phyloP scores from a whole-genome alignment of 2,888 invertebrate species.

The Xylocampa areola region DNA sequence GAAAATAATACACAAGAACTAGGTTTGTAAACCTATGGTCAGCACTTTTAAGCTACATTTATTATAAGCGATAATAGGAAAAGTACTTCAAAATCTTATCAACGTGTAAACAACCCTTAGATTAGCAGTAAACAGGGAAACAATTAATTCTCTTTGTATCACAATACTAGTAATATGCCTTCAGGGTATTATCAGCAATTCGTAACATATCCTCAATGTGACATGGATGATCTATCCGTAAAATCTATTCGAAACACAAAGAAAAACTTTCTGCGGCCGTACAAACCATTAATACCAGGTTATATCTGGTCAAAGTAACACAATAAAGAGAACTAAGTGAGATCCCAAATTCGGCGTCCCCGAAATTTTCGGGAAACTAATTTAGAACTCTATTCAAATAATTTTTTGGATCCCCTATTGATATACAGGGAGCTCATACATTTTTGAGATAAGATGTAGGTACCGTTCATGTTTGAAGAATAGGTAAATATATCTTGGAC shows the following conservation, averaged over 20 bases:
- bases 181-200: slow-evolving; percentile 11
- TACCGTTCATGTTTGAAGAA: slow-evolving; percentile 37
- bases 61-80: no score
- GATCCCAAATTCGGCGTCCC: not conserved
- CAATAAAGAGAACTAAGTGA: not conserved
- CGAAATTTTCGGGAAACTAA: slow-evolving; percentile 9
- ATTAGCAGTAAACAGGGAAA: not conserved
- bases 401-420: slow-evolving; percentile 21
- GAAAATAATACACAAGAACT: no score
- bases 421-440: slow-evolving; percentile 32
- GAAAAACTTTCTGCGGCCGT: not conserved
- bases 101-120: slow-evolving; percentile 10
- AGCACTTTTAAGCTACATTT: no score
- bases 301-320: not conserved
- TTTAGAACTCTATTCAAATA: slow-evolving; percentile 28
- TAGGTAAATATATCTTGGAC: slow-evolving; percentile 45
- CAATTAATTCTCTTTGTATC: not conserved
- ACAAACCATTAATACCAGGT: slow-evolving; percentile 1
- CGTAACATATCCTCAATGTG: slow-evolving; percentile 18
- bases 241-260: not conserved
- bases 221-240: slow-evolving; percentile 19
- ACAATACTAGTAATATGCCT: slow-evolving; percentile 4
- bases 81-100: no score
- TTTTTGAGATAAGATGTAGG: slow-evolving; percentile 54
- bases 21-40: no score